Evolutionary conservation across 2,113 vertebrate genomes (phyloP), one percentile per base, ranked within the genome.

Genomic region (Pseudorasbora parva): DNA sequence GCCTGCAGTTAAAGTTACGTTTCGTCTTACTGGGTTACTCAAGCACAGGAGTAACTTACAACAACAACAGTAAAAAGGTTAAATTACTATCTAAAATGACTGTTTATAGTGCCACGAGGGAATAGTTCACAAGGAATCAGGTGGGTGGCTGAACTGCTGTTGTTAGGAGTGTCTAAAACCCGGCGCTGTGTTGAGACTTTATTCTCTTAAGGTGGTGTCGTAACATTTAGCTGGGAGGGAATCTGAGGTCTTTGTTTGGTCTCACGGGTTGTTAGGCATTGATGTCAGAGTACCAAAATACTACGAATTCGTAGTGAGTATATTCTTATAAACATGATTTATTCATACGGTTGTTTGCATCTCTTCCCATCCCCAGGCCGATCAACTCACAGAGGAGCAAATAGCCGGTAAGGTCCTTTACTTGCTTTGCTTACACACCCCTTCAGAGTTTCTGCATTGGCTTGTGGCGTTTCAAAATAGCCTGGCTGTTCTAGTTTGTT

Each of bases 311-410:
- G 15, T 74, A 10, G n/a, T 21, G 12, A 51, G 47, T 74, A 10
- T 51, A 15, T 77, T 37, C 37, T 37, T 57, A 17, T 57, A 10
- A 12, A 23, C 47, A 54, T 41, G 19, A n/a, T 71, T 71, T 37
- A 41, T n/a, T 81, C 69, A 68, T 62, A 45, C 21, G 47, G 19
- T 15, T 69, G 19, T 37, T 56, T 81, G 47, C 15, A 15, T 33
- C 6, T 83, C 17, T 33, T 92, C 64, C 47, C 11, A 27, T 62
- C 43, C 66, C 9, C 74, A 97, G 96, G 96, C 96, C 93, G 96
- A 97, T 93, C 96, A 97, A 92, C 95, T 97, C 93, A 97, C 96
- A 93, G 96, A 97, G 91, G 96, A 97, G 93, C 96, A 97, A 92
- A 97, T 97, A 90, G 96, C 96, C 93, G 96, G 96, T 96, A 90